Base-by-base conservation (phyloP, 2,113 vertebrate genomes). In the Numida meleagris region DNA sequence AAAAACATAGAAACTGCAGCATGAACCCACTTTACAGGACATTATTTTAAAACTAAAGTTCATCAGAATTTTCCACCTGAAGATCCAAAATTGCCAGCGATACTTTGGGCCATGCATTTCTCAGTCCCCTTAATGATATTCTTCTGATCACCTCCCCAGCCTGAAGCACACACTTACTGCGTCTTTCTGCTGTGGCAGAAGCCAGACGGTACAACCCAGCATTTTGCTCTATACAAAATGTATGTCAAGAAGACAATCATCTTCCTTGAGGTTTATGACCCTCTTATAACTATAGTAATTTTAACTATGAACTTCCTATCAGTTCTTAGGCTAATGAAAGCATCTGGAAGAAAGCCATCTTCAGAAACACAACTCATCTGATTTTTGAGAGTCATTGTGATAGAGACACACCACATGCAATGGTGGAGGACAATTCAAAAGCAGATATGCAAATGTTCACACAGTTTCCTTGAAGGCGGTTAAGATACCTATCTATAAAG, bases 401-500 rank as follows among this genome's bases (percentile, higher is more conserved):
- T 42, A 74, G 42, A 71, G 10, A 48, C 11, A 51, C 20, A 46
- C 2, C 31, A 63, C 33, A 17, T 33, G 12, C 6, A 23, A 31
- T n/a, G 33, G 17, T 40, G 36, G 25, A 91, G 84, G 78, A 67
- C 61, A 90, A 79, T 61, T 27, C 12, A 80, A 57, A 73, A 77
- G 3, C 20, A 89, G 36, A 66, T 82, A 61, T 19, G 36, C 40
- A 84, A 63, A 62, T 87, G 48, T 65, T 89, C 53, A 40, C 14
- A 34, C 40, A 17, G 20, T 79, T 96, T 95, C 87, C 78, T 91
- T 89, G 71, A 94, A 73, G 66, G 74, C 20, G n/a, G 62, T 88
- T 91, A 70, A 94, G 81, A 82, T 89, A 10, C 59, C 76, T 89
- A 79, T 76, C 93, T 94, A 31, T 40, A 36, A 82, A 88, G 29